Evolutionary conservation across 2,113 vertebrate species (phyloP).

Genomic region (Penelope pileata): DNA sequence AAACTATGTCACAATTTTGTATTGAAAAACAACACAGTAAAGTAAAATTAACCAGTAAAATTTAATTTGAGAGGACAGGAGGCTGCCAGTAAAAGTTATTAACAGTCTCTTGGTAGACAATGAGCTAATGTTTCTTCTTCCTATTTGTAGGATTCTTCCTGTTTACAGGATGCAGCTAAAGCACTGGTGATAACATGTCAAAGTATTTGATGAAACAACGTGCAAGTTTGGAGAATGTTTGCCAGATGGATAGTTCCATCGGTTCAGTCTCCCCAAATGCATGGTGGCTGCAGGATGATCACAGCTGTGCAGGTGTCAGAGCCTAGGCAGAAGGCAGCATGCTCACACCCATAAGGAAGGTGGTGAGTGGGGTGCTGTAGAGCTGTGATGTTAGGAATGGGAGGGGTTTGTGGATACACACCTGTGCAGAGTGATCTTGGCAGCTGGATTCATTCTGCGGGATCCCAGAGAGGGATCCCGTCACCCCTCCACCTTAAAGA

Average conservation of each 20-base stretch:
- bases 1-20: background rate
- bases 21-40: background rate
- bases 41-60: background rate
- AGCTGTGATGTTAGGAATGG: background rate
- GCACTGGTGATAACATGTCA: background rate
- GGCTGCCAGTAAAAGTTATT: background rate
- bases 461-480: background rate
- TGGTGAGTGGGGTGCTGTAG: background rate
- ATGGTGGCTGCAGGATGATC: background rate
- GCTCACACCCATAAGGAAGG: background rate
- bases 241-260: background rate
- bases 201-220: background rate
- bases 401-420: background rate
- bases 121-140: background rate
- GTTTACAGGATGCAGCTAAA: background rate
- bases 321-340: background rate
- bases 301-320: background rate
- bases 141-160: background rate
- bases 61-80: background rate
- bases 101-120: background rate
- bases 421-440: background rate
- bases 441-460: background rate
- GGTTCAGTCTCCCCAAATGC: rapidly evolving
- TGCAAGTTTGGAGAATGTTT: background rate
- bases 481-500: background rate